Base-by-base conservation (phyloP, 2,797 vertebrate genomes). In the Hippocampus kuda region DNA sequence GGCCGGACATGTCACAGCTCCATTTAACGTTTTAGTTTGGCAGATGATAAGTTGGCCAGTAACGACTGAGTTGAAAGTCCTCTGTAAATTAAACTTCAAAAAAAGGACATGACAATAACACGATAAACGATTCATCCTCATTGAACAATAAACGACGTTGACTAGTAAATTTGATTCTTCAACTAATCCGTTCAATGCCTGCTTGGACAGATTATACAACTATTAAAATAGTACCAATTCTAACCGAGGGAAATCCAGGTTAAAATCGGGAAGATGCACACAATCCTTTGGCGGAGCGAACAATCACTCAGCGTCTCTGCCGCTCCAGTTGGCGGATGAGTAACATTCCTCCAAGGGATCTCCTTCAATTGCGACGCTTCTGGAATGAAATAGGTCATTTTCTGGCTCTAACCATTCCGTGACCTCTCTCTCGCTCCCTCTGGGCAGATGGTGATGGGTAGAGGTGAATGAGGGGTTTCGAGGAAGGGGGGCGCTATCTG, bases 361-460 rank as follows among this genome's bases (percentile, higher is more conserved):
- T n/a, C 10, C 62, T 34, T 64, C 22, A 64, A 51, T 64, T 46
- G 41, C 11, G 13, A 64, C 44, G 62, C 42, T 64, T 13, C 62
- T 44, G n/a, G 41, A 46, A 46, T 26, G n/a, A 65, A 49, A 48
- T 27, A 65, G 63, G 63, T 65, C 63, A 65, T 65, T 65, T 48
- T 65, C 44, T 48, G 24, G 46, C 24, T 65, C 63, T 65, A 48
- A 65, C 63, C 63, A 48, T 65, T 30, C 24, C 44, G 4, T 65
- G 63, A 65, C 63, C 63, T 48, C 59, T 12, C 56, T 41, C n/a
- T 16, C 5, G 5, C n/a, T 26, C 62, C 41, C 62, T 44, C 41
- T 10, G n/a, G 41, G 62, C 42, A 5, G 6, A 18, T 16, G 24
- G 54, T 57, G 56, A 59, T 59, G 56, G 56, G 56, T 16, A 59